phyloP scores from a whole-genome alignment of 2,888 invertebrate species.

The Lasioglossum villosulum region DNA sequence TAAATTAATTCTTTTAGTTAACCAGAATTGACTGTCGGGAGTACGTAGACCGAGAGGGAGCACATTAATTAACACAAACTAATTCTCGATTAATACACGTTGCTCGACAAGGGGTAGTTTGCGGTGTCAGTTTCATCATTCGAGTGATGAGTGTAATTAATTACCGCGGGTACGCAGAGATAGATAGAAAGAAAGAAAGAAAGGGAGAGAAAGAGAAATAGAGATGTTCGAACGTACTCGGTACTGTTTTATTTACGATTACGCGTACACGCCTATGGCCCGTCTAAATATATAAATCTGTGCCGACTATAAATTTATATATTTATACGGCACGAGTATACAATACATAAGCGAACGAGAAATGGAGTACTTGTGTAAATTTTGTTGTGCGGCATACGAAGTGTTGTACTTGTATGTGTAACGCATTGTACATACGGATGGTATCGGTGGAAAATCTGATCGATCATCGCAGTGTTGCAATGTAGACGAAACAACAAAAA shows the following conservation, averaged over 20 bases:
- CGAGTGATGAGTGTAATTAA: conserved; percentile 42
- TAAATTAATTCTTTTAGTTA: conserved; percentile 64
- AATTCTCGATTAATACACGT: conserved; percentile 69
- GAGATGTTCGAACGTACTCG: conserved; percentile 40
- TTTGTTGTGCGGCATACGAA: conserved; percentile 74
- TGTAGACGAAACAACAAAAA: not conserved
- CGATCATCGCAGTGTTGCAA: conserved; percentile 31
- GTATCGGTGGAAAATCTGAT: conserved; percentile 48
- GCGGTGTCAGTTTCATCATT: conserved; percentile 29
- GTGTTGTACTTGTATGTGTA: conserved; percentile 60
- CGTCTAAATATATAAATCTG: conserved; percentile 49
- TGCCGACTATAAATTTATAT: conserved; percentile 43
- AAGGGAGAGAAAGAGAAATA: conserved; percentile 19
- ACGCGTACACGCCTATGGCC: conserved; percentile 53
- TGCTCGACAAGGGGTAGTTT: conserved; percentile 41
- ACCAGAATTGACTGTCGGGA: conserved; percentile 50
- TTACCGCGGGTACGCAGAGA: conserved; percentile 34
- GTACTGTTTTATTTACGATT: conserved; percentile 51
- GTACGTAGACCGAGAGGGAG: conserved; percentile 12
- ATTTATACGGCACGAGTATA: conserved; percentile 21
- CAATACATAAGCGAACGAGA: conserved; percentile 24
- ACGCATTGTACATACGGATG: conserved; percentile 62
- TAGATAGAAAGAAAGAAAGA: conserved; percentile 31
- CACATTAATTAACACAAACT: conserved; percentile 72
- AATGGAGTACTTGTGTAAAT: conserved; percentile 74